Base-by-base conservation (phyloP, 2,888 invertebrate genomes). In the Cartodere bifasciata region DNA sequence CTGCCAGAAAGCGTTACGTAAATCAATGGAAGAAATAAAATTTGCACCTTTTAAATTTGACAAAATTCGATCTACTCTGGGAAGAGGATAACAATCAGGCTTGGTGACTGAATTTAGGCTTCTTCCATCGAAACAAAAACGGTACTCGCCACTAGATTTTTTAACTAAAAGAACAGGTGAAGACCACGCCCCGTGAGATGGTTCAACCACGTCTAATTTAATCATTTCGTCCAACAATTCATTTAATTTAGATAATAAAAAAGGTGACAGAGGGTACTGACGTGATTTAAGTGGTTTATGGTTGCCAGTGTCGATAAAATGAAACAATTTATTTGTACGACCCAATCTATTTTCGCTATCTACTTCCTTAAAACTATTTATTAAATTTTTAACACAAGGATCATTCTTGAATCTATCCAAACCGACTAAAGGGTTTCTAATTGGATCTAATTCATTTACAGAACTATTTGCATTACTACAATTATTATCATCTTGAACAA, bases 161-260 rank as follows among this genome's bases (percentile, higher is more conserved):
- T 39, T 42, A 5, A 46, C 42, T n/a, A 47, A 30, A 2, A 48
- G 16, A 5, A 47, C 42, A 2, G 46, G 46, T 5, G 41, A 43
- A 25, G 37, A 32, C 45, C 46, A 48, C 2, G 43, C 41, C 13
- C 41, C 44, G 6, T 34, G 37, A 3, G 44, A 44, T 3, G 40
- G 41, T 25, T 34, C 34, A 1, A 49, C 42, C 2, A 50, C 38
- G 5, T 38, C 43, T 6, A 39, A 23, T 9, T 28, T 27, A 9
- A 50, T 25, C 46, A 47, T 45, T 11, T 40, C 31, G 13, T 37
- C 34, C n/a, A 34, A 25, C 16, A 34, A 34, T n/a, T 20, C 9
- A 28, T 31, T 28, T 13, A 37, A 23, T 7, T 21, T 16, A 12
- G 28, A 23, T 17, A 31, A 14, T 17, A 34, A 20, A 16, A 21